Conservation (phyloP, 2,113 vertebrate genomes). For the Mustela lutreola region DNA sequence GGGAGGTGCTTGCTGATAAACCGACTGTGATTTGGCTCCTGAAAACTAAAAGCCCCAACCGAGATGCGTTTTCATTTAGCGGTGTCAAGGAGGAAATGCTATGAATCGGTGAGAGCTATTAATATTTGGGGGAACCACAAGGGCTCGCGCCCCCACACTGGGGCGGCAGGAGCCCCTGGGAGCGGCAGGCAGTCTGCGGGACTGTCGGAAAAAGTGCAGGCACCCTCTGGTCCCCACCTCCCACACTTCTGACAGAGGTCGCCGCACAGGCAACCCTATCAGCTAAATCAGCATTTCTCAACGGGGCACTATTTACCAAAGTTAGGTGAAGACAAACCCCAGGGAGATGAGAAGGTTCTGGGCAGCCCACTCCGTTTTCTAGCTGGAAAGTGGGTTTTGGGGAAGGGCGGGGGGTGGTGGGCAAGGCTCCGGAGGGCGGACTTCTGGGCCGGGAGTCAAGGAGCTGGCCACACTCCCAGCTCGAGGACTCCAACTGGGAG, state of each 20-base stretch:
- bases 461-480: neutral
- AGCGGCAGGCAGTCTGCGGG: neutral
- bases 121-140: slow-evolving; percentile 51
- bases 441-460: neutral
- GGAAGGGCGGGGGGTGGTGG: neutral
- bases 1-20: neutral
- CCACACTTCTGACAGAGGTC: neutral
- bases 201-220: neutral
- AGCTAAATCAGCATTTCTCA: neutral
- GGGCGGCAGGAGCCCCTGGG: neutral
- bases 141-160: neutral
- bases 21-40: slow-evolving; percentile 70
- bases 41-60: slow-evolving; percentile 32
- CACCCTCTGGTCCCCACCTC: neutral
- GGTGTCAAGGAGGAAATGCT: slow-evolving; percentile 63
- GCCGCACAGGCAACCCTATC: neutral
- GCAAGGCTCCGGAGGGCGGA: neutral
- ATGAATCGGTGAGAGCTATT: slow-evolving; percentile 65
- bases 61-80: slow-evolving; percentile 44
- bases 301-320: neutral
- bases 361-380: neutral
- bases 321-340: neutral
- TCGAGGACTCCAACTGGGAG: neutral
- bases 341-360: neutral
- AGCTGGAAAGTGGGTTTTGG: neutral